Evolutionary conservation across 2,113 vertebrate genomes (phyloP).

Genomic region (Eidolon helvum): DNA sequence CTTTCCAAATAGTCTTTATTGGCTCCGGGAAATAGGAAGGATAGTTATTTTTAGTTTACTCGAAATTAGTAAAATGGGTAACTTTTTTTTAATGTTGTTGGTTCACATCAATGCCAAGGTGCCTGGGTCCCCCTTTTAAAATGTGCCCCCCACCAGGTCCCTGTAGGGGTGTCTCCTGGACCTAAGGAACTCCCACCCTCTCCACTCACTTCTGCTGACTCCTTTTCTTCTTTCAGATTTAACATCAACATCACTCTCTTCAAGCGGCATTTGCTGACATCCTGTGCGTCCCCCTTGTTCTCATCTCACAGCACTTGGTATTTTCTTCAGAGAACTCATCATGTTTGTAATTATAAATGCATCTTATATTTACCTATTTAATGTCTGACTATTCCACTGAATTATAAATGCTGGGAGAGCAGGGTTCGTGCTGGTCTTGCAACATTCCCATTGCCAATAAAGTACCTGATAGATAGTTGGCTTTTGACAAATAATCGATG

Average conservation of each 20-base stretch:
- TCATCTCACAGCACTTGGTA: background rate
- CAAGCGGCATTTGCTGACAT: background rate
- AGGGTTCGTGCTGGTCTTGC: background rate
- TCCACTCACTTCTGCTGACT: background rate
- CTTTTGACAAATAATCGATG: background rate
- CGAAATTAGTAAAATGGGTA: conserved; percentile 49
- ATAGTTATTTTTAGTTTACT: conserved; percentile 70
- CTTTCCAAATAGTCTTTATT: conserved; percentile 34
- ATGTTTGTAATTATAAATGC: background rate
- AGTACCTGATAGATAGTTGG: background rate
- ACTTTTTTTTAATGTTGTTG: background rate
- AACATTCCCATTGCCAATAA: background rate
- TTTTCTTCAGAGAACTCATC: background rate
- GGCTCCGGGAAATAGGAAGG: conserved; percentile 40
- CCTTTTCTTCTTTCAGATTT: background rate
- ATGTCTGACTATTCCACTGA: background rate
- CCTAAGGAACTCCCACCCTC: fast-evolving
- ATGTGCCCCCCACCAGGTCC: background rate
- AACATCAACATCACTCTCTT: background rate
- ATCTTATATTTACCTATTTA: background rate
- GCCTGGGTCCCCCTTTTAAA: background rate
- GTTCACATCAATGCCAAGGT: too few species aligned
- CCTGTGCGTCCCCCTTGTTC: background rate
- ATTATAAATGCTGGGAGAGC: background rate
- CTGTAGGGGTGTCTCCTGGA: too few species aligned